Conservation (phyloP, 2,113 vertebrate species). For the Rhinoderma darwinii region DNA sequence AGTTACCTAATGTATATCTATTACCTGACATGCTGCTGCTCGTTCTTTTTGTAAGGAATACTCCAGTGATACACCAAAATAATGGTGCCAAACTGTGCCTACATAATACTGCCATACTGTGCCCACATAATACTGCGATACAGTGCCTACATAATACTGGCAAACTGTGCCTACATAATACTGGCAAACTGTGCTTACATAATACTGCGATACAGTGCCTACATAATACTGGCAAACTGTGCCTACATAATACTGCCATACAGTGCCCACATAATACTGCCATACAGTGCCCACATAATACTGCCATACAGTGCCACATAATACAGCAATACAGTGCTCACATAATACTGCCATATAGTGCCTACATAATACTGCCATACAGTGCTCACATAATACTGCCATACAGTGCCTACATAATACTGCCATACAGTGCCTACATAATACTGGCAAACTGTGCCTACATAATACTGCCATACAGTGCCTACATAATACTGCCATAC, state of each 20-base stretch:
- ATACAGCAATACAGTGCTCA: not conserved
- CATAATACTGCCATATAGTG: not conserved
- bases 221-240: not conserved
- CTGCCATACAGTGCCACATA: not conserved
- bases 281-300: not conserved
- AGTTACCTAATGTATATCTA: too few species aligned
- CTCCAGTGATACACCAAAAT: not conserved
- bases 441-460: too few species aligned
- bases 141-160: too few species aligned
- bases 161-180: too few species aligned
- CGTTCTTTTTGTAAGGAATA: not conserved
- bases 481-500: too few species aligned
- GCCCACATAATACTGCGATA: not conserved
- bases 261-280: not conserved
- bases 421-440: too few species aligned
- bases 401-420: not conserved
- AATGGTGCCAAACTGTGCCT: not conserved
- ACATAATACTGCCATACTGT: not conserved
- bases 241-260: not conserved
- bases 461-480: too few species aligned
- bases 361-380: not conserved
- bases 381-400: not conserved
- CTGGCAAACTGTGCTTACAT: too few species aligned
- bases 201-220: too few species aligned
- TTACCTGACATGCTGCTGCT: too few species aligned